Base-by-base conservation (phyloP, 2,888 invertebrate genomes). In the Coleophora deauratella region DNA sequence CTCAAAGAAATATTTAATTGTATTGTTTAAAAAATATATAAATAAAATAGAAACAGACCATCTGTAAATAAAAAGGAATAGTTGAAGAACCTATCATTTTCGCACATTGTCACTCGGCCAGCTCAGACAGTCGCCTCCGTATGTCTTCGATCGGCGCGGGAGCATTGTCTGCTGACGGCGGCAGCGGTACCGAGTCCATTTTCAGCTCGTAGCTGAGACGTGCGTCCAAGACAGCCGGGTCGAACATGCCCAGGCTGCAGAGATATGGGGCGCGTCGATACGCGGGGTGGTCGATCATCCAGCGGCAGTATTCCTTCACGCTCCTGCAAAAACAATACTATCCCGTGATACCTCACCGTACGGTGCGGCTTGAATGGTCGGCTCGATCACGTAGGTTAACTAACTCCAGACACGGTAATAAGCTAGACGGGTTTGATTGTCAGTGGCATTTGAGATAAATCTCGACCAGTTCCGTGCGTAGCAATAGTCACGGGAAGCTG, bases 241-340 rank as follows among this genome's bases (percentile, higher is more conserved):
- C 79, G 46, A 89, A 77, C 78, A 89, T 81, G 15, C 88, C 88
- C n/a, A 78, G 63, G 37, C 86, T 85, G 40, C 57, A 71, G 31
- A 90, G 66, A 58, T 87, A 90, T 2, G 82, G 80, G 1, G 90
- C 88, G 2, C 86, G 76, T 12, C 76, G 70, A 43, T 87, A 64
- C 42, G 88, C 84, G 0, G 88, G 88, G 55, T 88, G 87, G 1
- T 86, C 77, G 30, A 85, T 79, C 69, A 88, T 80, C 81, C 88
- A 87, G 41, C 87, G 81, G 47, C 86, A 86, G 51, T 87, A 90
- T 41, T 87, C 88, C 52, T 84, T 84, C 0, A 89, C 89, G 38
- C 89, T 88, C 54, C 89, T 88, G 66, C 4, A 60, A 51, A 34
- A 38, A 42, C 44, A 46, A 37, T 40, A 35, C 35, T 28, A 28